These are phyloP conservation scores for Xerus inauris DNA, from an alignment of 2,113 vertebrate genomes.

Conservation along the genomic window DNA sequence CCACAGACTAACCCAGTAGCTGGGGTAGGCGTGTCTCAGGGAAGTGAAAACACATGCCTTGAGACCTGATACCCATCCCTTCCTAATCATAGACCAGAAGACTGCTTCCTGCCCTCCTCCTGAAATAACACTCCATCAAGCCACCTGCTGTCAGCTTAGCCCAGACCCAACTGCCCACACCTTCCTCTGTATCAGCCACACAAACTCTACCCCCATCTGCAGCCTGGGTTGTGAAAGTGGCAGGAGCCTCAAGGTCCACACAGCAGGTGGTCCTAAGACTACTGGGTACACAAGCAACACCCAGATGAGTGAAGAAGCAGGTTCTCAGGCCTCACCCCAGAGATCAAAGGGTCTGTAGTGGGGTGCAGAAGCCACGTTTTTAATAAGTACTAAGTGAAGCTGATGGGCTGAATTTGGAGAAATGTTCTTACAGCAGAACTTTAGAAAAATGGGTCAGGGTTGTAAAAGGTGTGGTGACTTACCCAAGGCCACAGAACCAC, in stretches of 20 bases:
- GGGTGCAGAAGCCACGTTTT: background rate
- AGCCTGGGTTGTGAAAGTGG: background rate
- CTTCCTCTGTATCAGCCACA: background rate
- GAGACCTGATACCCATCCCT: background rate
- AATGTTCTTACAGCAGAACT: background rate
- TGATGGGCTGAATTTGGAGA: background rate
- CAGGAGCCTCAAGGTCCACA: rapidly evolving
- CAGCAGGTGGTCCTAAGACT: background rate
- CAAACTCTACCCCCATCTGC: background rate
- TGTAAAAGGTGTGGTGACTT: no score
- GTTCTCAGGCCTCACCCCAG: background rate
- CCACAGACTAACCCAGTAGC: background rate
- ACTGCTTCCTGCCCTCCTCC: background rate
- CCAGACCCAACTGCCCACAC: background rate
- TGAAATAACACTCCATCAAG: background rate
- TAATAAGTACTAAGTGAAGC: background rate
- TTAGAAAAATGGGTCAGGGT: background rate
- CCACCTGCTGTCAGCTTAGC: background rate
- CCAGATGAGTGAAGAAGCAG: background rate
- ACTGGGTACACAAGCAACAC: rapidly evolving
- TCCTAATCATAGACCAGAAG: background rate
- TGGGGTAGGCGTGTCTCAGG: background rate
- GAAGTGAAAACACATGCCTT: background rate
- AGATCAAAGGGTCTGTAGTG: rapidly evolving
- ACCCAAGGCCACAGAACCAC: background rate